phyloP scores from a whole-genome alignment of 2,888 invertebrate species.

The Sarcophaga carnaria region DNA sequence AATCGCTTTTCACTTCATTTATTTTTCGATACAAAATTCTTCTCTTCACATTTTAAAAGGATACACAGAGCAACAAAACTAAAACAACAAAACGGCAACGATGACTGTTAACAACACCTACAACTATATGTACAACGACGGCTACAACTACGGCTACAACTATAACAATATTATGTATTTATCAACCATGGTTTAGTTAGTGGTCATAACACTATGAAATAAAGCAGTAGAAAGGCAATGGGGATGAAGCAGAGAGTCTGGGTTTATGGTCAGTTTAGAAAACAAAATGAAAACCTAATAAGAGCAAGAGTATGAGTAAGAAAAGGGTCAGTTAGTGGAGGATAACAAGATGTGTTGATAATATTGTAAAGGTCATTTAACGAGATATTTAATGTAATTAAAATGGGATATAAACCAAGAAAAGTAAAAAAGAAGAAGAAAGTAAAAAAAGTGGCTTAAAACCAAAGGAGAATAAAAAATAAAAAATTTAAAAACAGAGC shows the following conservation, averaged over 20 bases:
- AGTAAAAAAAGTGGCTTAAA: not conserved
- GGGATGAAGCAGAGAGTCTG: not conserved
- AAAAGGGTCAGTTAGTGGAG: slow-evolving; percentile 37
- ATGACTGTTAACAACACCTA: slow-evolving; percentile 9
- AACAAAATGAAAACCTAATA: slow-evolving; percentile 12
- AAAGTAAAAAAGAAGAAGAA: slow-evolving; percentile 17
- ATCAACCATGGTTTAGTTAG: slow-evolving; percentile 55
- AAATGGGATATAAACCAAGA: slow-evolving; percentile 38
- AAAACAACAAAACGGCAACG: not conserved
- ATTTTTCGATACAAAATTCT: slow-evolving; percentile 57
- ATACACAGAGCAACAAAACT: slow-evolving; percentile 25
- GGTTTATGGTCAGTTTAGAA: slow-evolving; percentile 38
- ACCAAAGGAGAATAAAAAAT: not conserved
- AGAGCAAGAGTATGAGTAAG: not conserved
- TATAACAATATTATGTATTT: slow-evolving; percentile 20
- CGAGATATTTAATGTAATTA: slow-evolving; percentile 65
- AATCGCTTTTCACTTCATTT: slow-evolving; percentile 73
- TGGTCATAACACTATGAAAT: slow-evolving; percentile 42
- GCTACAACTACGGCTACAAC: slow-evolving; percentile 3
- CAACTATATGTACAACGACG: slow-evolving; percentile 9
- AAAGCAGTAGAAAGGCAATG: not conserved
- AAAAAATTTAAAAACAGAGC: not conserved
- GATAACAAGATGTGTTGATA: slow-evolving; percentile 52
- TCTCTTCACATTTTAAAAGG: slow-evolving; percentile 4
- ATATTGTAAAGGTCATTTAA: slow-evolving; percentile 60